Evolutionary conservation across 1,140 invertebrate species (phyloP).

Genomic region (Leptinotarsa defecta): DNA sequence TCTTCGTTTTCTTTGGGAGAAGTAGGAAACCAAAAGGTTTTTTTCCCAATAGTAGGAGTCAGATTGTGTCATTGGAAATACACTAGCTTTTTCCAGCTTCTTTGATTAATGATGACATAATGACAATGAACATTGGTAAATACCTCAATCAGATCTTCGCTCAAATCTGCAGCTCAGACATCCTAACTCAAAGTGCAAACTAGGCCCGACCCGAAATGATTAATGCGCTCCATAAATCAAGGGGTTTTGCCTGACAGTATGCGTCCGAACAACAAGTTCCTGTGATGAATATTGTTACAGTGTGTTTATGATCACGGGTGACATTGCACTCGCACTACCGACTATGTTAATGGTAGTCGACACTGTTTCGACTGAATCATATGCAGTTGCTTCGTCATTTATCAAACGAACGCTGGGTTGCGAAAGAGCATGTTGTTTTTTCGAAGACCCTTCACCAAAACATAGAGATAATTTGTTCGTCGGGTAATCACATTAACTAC

Average conservation of each 20-base stretch:
- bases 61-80: too few species aligned
- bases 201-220: background rate
- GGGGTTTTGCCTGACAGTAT: background rate
- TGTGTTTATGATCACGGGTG: background rate
- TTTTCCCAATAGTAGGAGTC: too few species aligned
- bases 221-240: background rate
- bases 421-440: background rate
- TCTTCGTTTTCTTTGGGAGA: too few species aligned
- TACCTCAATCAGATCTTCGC: background rate
- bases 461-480: background rate
- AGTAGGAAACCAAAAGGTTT: too few species aligned
- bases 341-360: slow-evolving; percentile 5
- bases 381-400: slow-evolving; percentile 3
- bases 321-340: background rate
- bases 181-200: background rate
- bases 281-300: slow-evolving; percentile 6
- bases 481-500: background rate
- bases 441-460: background rate
- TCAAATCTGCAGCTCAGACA: background rate
- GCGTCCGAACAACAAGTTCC: slow-evolving; percentile 4
- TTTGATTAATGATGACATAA: too few species aligned
- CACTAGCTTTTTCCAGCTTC: too few species aligned
- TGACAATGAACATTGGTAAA: background rate
- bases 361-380: background rate
- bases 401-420: background rate